Percentiles rank a stretch among this genome's conserved stretches.
phyloP scores from a whole-genome alignment of 2,797 vertebrate species.

The Coracias cyanogaster region DNA sequence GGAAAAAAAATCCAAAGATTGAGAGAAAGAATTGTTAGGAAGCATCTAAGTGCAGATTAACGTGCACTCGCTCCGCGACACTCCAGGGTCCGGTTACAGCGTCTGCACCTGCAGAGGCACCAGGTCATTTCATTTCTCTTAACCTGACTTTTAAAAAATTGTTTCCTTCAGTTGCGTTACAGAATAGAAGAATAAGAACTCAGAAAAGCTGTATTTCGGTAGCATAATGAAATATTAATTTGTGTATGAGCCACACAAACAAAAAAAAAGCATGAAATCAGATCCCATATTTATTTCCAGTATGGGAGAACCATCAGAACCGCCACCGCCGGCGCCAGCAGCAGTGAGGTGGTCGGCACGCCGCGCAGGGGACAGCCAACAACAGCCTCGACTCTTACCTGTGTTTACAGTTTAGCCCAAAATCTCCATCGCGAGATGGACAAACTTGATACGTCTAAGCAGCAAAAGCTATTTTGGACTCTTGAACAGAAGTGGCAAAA shows the following conservation, averaged over 20 bases:
- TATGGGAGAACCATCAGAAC: neutral
- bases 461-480: neutral
- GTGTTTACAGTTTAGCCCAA: neutral
- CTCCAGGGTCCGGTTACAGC: neutral
- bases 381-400: neutral
- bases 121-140: neutral
- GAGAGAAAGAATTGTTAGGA: neutral
- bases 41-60: neutral
- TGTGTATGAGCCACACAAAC: neutral
- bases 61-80: neutral
- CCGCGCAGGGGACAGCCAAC: neutral
- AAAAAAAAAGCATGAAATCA: neutral
- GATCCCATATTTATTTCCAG: neutral
- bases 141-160: neutral
- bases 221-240: neutral
- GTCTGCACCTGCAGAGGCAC: neutral
- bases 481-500: neutral
- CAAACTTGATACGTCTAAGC: fast-evolving
- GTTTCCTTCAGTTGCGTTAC: neutral
- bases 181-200: neutral
- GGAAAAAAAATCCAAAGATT: neutral
- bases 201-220: neutral
- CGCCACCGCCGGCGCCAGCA: neutral
- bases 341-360: neutral
- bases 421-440: fast-evolving